phyloP scores from a whole-genome alignment of 1,140 invertebrate genomes.

The Heterodera carotae region DNA sequence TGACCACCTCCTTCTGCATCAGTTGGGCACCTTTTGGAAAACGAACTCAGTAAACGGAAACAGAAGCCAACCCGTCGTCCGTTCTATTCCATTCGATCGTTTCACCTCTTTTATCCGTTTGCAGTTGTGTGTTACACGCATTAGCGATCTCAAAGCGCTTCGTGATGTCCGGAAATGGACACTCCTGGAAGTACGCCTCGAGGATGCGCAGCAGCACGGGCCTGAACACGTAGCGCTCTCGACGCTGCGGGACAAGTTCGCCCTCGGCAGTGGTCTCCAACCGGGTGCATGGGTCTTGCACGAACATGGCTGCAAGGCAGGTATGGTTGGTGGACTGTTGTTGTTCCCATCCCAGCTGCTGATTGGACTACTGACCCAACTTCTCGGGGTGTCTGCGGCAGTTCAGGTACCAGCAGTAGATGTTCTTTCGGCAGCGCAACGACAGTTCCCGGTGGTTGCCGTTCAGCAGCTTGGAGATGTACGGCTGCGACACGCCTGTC shows the following conservation, averaged over 20 bases:
- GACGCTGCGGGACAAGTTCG: conserved; percentile 60
- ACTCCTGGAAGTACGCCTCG: conserved; percentile 51
- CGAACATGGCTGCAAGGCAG: conserved; percentile 42
- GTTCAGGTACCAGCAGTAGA: conserved; percentile 64
- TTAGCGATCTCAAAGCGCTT: conserved; percentile 57
- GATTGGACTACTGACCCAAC: conserved; percentile 45
- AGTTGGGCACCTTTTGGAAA: conserved; percentile 51
- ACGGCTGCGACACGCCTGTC: conserved; percentile 64
- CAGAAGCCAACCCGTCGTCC: not conserved
- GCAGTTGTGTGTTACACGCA: conserved; percentile 55
- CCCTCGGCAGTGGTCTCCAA: conserved; percentile 64
- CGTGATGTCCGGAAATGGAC: conserved; percentile 56
- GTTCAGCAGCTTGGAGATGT: conserved; percentile 63
- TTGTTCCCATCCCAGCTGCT: not conserved
- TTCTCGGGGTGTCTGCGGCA: conserved; percentile 60
- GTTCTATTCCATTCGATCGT: not conserved
- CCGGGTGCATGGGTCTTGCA: conserved; percentile 54
- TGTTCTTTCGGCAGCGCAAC: conserved; percentile 63
- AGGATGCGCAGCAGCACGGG: conserved; percentile 57
- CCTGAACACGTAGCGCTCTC: conserved; percentile 64
- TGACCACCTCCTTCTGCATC: conserved; percentile 65
- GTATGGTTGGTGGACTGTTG: not conserved
- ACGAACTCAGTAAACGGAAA: not conserved
- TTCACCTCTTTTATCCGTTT: conserved; percentile 59
- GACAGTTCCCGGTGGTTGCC: conserved; percentile 63